phyloP scores from a whole-genome alignment of 1,140 invertebrate species.

The Rhizoglyphus robini region DNA sequence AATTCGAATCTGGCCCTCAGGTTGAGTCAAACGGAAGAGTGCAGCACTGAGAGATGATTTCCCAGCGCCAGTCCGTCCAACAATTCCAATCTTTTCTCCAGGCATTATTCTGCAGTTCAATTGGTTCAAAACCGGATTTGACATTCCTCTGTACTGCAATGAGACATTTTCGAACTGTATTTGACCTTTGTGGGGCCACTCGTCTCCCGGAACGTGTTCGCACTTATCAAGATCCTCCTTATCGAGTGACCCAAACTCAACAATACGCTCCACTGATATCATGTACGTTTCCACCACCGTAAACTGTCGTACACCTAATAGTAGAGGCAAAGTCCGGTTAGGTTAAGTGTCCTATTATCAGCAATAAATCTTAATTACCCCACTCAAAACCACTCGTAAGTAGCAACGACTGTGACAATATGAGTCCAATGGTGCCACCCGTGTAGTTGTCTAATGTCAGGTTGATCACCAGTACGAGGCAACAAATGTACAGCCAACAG shows the following conservation, averaged over 20 bases:
- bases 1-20: conserved; percentile 36
- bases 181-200: conserved; percentile 42
- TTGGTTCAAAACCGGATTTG: conserved; percentile 49
- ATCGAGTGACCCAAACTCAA: conserved; percentile 44
- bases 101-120: conserved; percentile 41
- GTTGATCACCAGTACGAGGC: background rate
- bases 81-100: conserved; percentile 36
- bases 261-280: conserved; percentile 55
- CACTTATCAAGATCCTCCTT: conserved; percentile 44
- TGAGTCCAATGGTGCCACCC: conserved; percentile 34
- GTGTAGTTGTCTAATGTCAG: background rate
- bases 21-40: conserved; percentile 33
- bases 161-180: conserved; percentile 53
- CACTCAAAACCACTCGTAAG: conserved; percentile 63
- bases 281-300: conserved; percentile 66
- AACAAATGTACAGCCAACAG: background rate
- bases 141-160: conserved; percentile 43
- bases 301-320: conserved; percentile 52
- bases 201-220: conserved; percentile 32
- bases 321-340: no score
- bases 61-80: conserved; percentile 37
- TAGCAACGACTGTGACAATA: conserved; percentile 59
- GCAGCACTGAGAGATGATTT: conserved; percentile 34
- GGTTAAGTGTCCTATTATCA: background rate
- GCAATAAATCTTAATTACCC: background rate